Evolutionary conservation across 2,797 vertebrate genomes (phyloP).

Genomic region (Megalops cyprinoides): DNA sequence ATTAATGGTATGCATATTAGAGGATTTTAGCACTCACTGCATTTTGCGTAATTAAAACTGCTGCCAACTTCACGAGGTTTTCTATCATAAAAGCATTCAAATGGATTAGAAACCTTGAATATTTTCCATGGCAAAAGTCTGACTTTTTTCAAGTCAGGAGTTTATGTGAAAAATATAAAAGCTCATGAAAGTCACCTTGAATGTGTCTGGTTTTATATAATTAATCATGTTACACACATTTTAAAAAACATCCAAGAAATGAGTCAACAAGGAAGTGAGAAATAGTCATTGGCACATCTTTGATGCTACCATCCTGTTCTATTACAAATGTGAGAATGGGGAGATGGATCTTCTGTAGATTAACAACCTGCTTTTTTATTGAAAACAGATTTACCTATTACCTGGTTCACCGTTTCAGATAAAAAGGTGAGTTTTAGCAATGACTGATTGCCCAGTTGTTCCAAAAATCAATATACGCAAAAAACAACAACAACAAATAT

Average conservation of each 20-base stretch:
- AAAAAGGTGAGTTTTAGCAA: constrained; percentile 75
- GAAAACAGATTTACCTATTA: constrained; percentile 68
- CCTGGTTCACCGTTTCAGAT: constrained; percentile 67
- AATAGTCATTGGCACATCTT: constrained; percentile 25
- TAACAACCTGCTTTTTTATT: constrained; percentile 26
- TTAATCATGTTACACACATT: constrained; percentile 18
- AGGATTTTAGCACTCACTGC: constrained; percentile 63
- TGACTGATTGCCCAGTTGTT: constrained; percentile 75
- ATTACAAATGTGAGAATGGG: constrained; percentile 6
- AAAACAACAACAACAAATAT: constrained; percentile 38
- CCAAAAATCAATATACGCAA: constrained; percentile 71
- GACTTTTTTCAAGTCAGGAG: constrained; percentile 10
- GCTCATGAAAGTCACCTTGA: constrained; percentile 7
- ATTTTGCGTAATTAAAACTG: constrained; percentile 68
- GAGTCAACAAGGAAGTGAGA: constrained; percentile 23
- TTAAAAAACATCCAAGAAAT: constrained; percentile 17
- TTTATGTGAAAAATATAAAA: constrained; percentile 15
- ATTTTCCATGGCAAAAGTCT: constrained; percentile 26
- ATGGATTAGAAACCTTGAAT: constrained; percentile 61
- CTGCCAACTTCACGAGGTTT: constrained; percentile 62
- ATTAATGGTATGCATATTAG: constrained; percentile 70
- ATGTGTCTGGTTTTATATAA: constrained; percentile 22
- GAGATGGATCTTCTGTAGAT: not conserved
- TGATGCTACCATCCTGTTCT: constrained; percentile 15
- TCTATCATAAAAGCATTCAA: constrained; percentile 67